Conservation (phyloP, 2,797 vertebrate species). For the Chiloscyllium punctatum region DNA sequence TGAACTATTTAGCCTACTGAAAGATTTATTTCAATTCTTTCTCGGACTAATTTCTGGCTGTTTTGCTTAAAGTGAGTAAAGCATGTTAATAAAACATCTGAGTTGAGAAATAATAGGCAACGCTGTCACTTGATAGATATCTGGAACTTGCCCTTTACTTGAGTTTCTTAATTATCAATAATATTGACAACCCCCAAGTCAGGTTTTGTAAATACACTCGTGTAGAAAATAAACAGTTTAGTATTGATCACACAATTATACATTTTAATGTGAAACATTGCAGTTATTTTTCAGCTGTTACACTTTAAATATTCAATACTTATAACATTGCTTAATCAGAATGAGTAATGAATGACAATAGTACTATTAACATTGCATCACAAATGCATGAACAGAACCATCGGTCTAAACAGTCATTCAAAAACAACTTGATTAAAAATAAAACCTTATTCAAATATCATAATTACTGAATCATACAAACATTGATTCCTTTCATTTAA, state of each 20-base stretch:
- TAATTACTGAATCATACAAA: too few species aligned
- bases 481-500: too few species aligned
- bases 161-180: neutral
- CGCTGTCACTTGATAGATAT: neutral
- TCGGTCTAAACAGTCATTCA: too few species aligned
- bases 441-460: too few species aligned
- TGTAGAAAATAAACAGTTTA: constrained; percentile 19
- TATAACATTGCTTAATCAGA: neutral
- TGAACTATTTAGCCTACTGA: neutral
- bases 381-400: neutral
- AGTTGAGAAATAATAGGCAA: neutral
- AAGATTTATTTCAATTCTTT: constrained; percentile 16
- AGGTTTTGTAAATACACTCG: neutral
- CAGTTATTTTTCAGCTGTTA: neutral
- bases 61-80: neutral
- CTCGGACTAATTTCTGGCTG: neutral
- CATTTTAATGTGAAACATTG: neutral
- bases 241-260: neutral
- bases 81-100: neutral
- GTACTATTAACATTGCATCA: neutral
- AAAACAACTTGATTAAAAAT: too few species aligned
- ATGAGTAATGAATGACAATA: neutral
- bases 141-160: neutral
- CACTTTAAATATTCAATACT: neutral
- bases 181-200: neutral